phyloP scores from a whole-genome alignment of 92 coral and sea anemone species.

The Phenganax stokvisi region DNA sequence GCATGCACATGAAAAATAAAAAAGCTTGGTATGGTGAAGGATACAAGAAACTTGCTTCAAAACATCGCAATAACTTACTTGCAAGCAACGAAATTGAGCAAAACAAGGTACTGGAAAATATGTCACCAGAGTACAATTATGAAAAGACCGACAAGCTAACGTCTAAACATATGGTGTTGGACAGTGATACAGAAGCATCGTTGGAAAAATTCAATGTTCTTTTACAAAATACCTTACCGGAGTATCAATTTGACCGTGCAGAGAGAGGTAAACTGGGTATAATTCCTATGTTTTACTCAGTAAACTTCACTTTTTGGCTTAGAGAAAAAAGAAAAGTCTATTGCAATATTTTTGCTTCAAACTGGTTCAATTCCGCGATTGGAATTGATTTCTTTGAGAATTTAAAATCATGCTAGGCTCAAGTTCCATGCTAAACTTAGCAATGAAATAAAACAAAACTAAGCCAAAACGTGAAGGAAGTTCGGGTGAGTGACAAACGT shows the following conservation, averaged over 20 bases:
- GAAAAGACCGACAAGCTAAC: not conserved
- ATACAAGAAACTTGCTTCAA: not conserved
- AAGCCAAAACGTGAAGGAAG: not conserved
- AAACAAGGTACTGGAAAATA: slow-evolving; percentile 7
- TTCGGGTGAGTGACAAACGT: not conserved
- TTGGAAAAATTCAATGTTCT: slow-evolving; percentile 32
- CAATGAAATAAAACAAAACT: not conserved
- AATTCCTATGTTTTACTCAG: not conserved
- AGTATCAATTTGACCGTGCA: slow-evolving; percentile 24
- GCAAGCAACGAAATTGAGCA: not conserved
- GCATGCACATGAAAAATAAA: not conserved
- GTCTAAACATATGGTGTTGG: not conserved
- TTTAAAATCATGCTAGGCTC: no score
- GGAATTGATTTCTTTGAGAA: no score
- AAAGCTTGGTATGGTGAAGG: not conserved
- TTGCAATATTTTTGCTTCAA: no score
- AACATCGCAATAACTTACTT: no score
- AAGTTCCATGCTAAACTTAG: no score
- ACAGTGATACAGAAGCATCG: not conserved
- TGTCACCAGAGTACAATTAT: slow-evolving; percentile 33
- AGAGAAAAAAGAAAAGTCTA: no score
- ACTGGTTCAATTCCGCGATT: no score
- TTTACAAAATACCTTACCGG: slow-evolving; percentile 25
- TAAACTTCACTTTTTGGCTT: not conserved
- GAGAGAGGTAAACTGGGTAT: not conserved